Conservation (phyloP, 2,797 vertebrate genomes). For the Stomatorhinus walkeri region DNA sequence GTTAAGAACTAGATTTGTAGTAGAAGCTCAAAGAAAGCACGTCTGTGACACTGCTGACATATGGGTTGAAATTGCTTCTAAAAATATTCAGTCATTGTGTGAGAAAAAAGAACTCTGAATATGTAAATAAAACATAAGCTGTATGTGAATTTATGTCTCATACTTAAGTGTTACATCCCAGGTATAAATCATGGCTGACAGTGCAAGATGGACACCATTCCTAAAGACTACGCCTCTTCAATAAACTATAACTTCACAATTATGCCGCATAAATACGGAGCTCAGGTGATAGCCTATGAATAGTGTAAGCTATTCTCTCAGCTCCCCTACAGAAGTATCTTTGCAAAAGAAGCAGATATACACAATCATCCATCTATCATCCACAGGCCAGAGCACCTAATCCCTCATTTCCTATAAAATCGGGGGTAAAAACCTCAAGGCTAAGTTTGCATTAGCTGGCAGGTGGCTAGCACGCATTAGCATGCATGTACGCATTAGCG, state of each 20-base stretch:
- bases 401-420: background rate
- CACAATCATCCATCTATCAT: background rate
- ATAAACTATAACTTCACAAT: background rate
- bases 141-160: background rate
- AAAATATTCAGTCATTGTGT: background rate
- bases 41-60: background rate
- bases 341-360: background rate
- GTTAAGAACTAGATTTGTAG: conserved; percentile 6
- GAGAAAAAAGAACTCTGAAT: background rate
- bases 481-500: background rate
- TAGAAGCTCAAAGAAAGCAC: background rate
- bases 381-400: background rate
- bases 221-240: background rate
- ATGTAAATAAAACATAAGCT: background rate
- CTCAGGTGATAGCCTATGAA: background rate
- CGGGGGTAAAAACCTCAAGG: background rate
- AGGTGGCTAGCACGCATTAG: background rate
- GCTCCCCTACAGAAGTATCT: background rate
- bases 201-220: background rate
- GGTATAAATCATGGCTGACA: background rate
- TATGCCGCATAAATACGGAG: background rate
- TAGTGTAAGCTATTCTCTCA: background rate
- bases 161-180: background rate
- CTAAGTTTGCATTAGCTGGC: background rate
- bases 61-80: background rate